phyloP scores from a whole-genome alignment of 2,113 vertebrate species.

The Cephalophus harveyi region DNA sequence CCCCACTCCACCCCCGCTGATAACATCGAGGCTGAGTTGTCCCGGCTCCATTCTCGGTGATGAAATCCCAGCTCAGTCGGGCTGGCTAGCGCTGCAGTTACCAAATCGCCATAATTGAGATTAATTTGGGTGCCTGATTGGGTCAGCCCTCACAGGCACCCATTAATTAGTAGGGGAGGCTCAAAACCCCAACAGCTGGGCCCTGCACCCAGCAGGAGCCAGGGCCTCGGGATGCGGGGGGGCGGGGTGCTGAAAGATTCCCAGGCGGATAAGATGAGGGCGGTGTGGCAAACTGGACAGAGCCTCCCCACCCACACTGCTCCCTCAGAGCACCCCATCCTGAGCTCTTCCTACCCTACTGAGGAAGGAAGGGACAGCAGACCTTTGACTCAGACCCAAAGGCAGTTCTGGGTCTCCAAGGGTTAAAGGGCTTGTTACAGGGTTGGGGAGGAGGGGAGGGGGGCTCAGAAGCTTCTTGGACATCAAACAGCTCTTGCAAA shows the following conservation, averaged over 20 bases:
- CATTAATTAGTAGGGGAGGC: conserved; percentile 85
- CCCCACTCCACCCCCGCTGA: conserved; percentile 53
- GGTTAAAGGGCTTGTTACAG: conserved; percentile 61
- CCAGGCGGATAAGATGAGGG: accelerated
- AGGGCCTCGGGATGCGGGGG: conserved; percentile 55
- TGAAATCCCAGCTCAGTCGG: conserved; percentile 79
- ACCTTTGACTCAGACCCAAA: background rate
- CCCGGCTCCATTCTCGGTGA: conserved; percentile 79
- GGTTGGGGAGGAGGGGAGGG: background rate
- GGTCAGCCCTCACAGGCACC: conserved; percentile 83
- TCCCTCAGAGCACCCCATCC: background rate
- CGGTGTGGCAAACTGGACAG: background rate
- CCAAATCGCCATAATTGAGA: conserved; percentile 87
- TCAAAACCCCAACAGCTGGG: conserved; percentile 74
- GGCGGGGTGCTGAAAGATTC: accelerated
- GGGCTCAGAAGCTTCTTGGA: conserved; percentile 43
- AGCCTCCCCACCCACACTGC: background rate
- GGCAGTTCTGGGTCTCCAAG: background rate
- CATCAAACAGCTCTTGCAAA: conserved; percentile 73
- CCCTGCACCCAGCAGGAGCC: conserved; percentile 59
- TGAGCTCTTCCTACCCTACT: background rate
- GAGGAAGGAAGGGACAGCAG: background rate
- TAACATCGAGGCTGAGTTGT: conserved; percentile 81
- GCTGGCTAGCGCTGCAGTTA: conserved; percentile 83
- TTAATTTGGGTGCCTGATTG: conserved; percentile 85